phyloP scores from a whole-genome alignment of 1,140 invertebrate genomes.

The Drosophila kanapiae region DNA sequence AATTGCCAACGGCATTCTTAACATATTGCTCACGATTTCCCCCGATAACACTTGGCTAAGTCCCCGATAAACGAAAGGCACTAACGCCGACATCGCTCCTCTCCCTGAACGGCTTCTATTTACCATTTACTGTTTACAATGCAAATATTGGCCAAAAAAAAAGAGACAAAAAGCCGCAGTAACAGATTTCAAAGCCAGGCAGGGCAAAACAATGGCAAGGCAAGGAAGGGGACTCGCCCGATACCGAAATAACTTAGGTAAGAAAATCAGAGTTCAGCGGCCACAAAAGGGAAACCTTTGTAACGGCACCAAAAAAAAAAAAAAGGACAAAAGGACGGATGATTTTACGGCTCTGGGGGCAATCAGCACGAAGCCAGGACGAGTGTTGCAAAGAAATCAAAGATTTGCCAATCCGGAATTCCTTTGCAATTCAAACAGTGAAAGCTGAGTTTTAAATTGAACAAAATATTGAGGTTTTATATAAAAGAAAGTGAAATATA shows the following conservation, averaged over 20 bases:
- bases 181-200: slow-evolving; percentile 35
- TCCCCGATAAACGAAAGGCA: slow-evolving; percentile 7
- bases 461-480: background rate
- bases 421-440: background rate
- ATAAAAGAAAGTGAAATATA: background rate
- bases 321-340: slow-evolving; percentile 3
- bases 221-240: background rate
- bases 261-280: slow-evolving; percentile 41
- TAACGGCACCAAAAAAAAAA: background rate
- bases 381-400: slow-evolving; percentile 24
- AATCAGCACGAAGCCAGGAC: slow-evolving; percentile 46
- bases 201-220: slow-evolving; percentile 11
- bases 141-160: slow-evolving; percentile 40
- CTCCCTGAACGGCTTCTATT: slow-evolving; percentile 12
- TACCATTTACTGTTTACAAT: slow-evolving; percentile 23
- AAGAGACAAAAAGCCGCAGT: slow-evolving; percentile 21
- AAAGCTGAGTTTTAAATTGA: background rate
- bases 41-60: slow-evolving; percentile 4
- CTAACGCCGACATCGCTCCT: too few relatives aligned
- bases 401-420: slow-evolving; percentile 51
- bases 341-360: slow-evolving; percentile 47
- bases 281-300: slow-evolving; percentile 24
- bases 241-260: slow-evolving; percentile 65
- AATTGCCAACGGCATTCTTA: slow-evolving; percentile 66
- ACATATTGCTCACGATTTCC: slow-evolving; percentile 56